These are phyloP conservation scores for Drosophila sordidula DNA, from an alignment of 2,888 invertebrate genomes.

Conservation along the genomic window DNA sequence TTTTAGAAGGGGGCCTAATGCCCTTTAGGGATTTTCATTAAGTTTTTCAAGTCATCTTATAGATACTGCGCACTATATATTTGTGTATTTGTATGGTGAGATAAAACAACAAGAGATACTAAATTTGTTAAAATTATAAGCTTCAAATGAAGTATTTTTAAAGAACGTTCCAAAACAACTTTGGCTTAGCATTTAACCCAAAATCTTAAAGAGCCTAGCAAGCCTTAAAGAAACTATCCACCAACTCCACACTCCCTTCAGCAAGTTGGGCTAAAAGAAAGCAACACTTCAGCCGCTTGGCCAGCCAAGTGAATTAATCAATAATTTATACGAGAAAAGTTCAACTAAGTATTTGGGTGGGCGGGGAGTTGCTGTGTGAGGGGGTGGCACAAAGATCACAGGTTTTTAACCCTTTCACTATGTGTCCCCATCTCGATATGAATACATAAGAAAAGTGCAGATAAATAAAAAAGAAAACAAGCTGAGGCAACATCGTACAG, in stretches of 20 bases:
- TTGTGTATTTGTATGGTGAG: conserved; percentile 12
- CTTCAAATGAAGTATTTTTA: no score
- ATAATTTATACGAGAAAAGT: conserved; percentile 70
- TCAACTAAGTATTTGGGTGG: conserved; percentile 25
- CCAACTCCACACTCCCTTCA: not conserved
- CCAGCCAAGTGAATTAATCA: conserved; percentile 64
- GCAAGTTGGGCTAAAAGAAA: conserved; percentile 24
- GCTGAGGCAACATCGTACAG: conserved; percentile 1
- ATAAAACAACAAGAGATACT: conserved; percentile 9
- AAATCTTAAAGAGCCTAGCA: conserved; percentile 27
- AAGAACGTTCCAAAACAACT: no score
- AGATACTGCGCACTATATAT: conserved; percentile 1
- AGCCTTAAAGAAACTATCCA: conserved; percentile 42
- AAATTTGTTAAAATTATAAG: not conserved
- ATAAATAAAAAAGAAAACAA: conserved; percentile 44
- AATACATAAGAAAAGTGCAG: conserved; percentile 54
- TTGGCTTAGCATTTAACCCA: no score
- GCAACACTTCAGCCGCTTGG: conserved; percentile 28
- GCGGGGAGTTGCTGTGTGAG: not conserved
- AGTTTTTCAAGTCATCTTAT: conserved; percentile 34
- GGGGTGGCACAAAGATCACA: conserved; percentile 60
- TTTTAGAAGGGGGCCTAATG: conserved; percentile 5
- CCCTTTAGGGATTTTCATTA: conserved; percentile 46
- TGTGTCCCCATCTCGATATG: conserved; percentile 43
- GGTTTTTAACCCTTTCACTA: conserved; percentile 79